Evolutionary conservation across 2,888 invertebrate genomes (phyloP), one percentile per base, ranked within the genome.

Genomic region (Lepidocyrtinus sp.): DNA sequence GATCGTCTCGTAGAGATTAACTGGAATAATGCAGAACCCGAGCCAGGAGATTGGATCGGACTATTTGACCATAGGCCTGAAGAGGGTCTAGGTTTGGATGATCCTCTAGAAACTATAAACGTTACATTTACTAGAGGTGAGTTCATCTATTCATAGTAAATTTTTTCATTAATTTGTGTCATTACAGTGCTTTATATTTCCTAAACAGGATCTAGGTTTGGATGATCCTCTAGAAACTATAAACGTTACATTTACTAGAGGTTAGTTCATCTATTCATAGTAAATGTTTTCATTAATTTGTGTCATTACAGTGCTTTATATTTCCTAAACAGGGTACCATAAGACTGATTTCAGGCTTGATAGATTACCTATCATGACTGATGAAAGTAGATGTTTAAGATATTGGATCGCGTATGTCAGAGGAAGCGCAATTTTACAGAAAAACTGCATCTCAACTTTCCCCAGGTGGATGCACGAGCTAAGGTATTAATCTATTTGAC

Each of bases 391-490:
- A 17, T 88, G 88, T 72, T 82, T 88, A 9, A 87, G 88, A 0
- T 88, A 86, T 72, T 88, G 88, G 88, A 87, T 88, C 15, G 87
- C 85, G 3, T 85, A 85, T 68, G 75, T 87, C 1, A 83, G 85
- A 45, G 82, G 84, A 36, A 80, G 65, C 15, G 81, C 75, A 22
- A 82, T 90, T 22, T 83, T 89, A 27, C 87, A 88, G 55, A 88
- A 87, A 25, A 89, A 93, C 86, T 96, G 96, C 87, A 89, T 96
- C 24, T 93, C 93, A 88, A 94, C 95, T 82, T 93, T 94, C 88
- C 95, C 96, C 0, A 94, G 93, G 24, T 96, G 96, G 96, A 95
- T 96, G 95, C 91, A 91, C 87, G 93, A 94, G 7, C 87, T 89
- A 83, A 89, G 89, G 89, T 89, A 87, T n/a, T n/a, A 80, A 84